Evolutionary conservation across 2,888 invertebrate genomes (phyloP).

Genomic region (Eupithecia exiguata): DNA sequence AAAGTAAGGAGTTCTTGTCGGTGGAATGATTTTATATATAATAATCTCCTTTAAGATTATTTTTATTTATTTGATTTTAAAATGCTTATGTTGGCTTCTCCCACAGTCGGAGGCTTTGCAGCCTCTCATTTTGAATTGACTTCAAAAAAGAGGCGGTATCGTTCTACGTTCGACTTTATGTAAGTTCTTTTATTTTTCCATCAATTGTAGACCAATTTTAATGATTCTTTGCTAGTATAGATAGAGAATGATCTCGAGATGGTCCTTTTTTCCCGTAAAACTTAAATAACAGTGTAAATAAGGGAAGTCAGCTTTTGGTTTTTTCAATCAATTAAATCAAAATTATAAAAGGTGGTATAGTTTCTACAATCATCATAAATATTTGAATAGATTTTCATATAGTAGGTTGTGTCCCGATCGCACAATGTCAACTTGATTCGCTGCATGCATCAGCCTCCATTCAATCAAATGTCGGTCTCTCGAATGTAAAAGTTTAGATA

Average conservation of each 20-base stretch:
- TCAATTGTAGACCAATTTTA: background rate
- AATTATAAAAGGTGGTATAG: background rate
- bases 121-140: no score
- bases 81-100: no score
- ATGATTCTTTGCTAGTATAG: no score
- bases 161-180: no score
- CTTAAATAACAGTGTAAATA: background rate
- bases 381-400: background rate
- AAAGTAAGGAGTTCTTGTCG: no score
- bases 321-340: no score
- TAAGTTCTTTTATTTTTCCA: background rate
- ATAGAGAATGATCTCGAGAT: background rate
- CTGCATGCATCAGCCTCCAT: constrained; percentile 57
- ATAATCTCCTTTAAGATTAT: no score
- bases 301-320: no score
- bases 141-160: no score
- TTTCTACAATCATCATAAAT: background rate
- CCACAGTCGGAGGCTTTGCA: no score
- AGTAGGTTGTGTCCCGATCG: constrained; percentile 54
- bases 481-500: constrained; percentile 75
- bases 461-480: constrained; percentile 58
- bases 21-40: no score
- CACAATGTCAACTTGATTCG: constrained; percentile 67
- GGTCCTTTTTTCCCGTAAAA: background rate
- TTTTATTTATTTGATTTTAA: no score